A percentile compares a stretch with the other conserved stretches of the same genome.
Conservation (phyloP, 2,113 vertebrate genomes). For the Sinosuthora webbiana region DNA sequence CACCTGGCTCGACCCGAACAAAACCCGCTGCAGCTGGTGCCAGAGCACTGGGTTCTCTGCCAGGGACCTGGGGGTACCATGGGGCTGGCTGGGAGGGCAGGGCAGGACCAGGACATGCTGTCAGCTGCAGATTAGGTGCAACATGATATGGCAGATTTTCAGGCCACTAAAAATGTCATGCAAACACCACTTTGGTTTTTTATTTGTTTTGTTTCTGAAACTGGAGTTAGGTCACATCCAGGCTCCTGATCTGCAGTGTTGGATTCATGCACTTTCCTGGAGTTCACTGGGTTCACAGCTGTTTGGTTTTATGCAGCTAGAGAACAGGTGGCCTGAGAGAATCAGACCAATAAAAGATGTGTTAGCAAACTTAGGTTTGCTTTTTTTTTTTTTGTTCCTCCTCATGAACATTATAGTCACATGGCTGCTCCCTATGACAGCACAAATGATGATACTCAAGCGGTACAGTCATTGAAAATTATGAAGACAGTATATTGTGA, state of each 20-base stretch:
- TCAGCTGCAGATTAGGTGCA: neutral
- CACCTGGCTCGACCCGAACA: neutral
- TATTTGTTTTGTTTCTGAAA: slow-evolving; percentile 25
- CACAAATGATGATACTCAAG: neutral
- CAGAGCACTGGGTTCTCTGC: neutral
- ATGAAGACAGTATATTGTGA: neutral
- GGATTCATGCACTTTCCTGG: neutral
- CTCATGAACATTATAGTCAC: neutral
- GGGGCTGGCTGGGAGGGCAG: neutral
- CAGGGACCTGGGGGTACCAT: neutral
- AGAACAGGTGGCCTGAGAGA: slow-evolving; percentile 25
- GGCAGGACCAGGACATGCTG: neutral
- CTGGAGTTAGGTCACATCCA: slow-evolving; percentile 12
- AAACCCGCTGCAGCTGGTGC: neutral
- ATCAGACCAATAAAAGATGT: slow-evolving; percentile 5
- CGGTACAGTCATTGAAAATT: neutral
- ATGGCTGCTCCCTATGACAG: neutral
- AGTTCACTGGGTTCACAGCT: slow-evolving; percentile 34
- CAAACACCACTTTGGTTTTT: neutral
- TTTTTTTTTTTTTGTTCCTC: neutral
- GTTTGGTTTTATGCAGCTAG: neutral
- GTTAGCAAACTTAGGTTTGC: neutral
- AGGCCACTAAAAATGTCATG: neutral
- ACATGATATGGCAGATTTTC: neutral
- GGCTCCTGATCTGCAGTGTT: neutral